Conservation (phyloP, 2,888 invertebrate genomes). For the Clepsis dumicolana region DNA sequence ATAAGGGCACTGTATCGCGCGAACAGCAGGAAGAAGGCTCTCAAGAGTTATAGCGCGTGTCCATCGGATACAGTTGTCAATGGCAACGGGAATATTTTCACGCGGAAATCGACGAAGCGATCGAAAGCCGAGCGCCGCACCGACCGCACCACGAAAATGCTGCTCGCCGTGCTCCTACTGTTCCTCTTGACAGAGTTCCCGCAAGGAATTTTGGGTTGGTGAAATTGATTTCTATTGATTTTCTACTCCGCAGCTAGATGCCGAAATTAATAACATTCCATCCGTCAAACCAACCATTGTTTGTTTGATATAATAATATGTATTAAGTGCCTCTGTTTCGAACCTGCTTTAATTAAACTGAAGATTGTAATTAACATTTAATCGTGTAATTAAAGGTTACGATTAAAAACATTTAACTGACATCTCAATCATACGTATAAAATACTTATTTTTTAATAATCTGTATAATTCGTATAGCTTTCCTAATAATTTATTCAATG, state of each 20-base stretch:
- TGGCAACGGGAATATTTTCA: slow-evolving; percentile 74
- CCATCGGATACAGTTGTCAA: slow-evolving; percentile 67
- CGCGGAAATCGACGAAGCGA: slow-evolving; percentile 73
- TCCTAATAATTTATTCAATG: background rate
- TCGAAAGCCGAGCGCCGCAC: slow-evolving; percentile 77
- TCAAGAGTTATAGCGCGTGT: slow-evolving; percentile 82
- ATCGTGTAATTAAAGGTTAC: too few relatives aligned
- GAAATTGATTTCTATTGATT: background rate
- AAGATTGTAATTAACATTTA: background rate
- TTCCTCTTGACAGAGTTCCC: slow-evolving; percentile 97
- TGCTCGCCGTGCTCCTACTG: slow-evolving; percentile 94
- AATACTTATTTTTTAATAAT: too few relatives aligned
- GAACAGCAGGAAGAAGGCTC: slow-evolving; percentile 88
- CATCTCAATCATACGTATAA: background rate
- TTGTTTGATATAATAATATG: background rate
- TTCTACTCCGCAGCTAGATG: background rate
- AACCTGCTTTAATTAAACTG: background rate
- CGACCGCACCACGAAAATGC: slow-evolving; percentile 95
- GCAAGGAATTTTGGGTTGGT: slow-evolving; percentile 89
- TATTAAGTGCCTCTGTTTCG: background rate
- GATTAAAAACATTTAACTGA: too few relatives aligned
- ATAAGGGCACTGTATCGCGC: slow-evolving; percentile 90
- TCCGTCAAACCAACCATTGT: background rate
- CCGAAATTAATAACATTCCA: slow-evolving; percentile 1
- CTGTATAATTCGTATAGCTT: background rate